These are phyloP conservation scores for Cyaniris semiargus DNA, from an alignment of 2,888 invertebrate genomes.

Conservation along the genomic window DNA sequence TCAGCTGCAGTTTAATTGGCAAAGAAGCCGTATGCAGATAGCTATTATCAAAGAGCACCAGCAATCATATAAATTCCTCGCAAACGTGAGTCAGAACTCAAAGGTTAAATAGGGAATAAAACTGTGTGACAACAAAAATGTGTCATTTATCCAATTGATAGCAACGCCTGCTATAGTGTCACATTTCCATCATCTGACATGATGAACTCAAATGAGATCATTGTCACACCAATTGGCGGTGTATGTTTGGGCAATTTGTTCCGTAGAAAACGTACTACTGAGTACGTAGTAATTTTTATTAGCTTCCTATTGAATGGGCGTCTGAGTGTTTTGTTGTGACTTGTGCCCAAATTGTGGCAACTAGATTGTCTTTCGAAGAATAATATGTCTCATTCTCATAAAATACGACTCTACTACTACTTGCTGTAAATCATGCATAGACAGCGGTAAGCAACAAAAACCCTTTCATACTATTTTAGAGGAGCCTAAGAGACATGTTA, in stretches of 20 bases:
- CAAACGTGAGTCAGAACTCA: conserved; percentile 7
- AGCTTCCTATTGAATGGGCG: conserved; percentile 21
- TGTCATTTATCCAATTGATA: conserved; percentile 16
- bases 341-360: not conserved
- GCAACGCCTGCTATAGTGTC: conserved; percentile 5
- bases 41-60: not conserved
- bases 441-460: too few relatives aligned
- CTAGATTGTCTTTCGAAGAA: not conserved
- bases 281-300: conserved; percentile 24
- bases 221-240: conserved; percentile 22
- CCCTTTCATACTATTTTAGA: too few relatives aligned
- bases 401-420: too few relatives aligned
- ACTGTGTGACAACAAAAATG: conserved; percentile 6
- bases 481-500: too few relatives aligned
- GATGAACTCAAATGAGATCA: conserved; percentile 29
- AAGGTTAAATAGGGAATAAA: conserved; percentile 20
- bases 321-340: not conserved
- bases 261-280: conserved; percentile 27
- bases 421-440: too few relatives aligned
- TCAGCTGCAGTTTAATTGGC: not conserved
- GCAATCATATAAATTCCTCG: not conserved
- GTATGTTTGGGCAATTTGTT: conserved; percentile 27
- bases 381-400: too few relatives aligned
- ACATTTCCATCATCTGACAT: conserved; percentile 23
- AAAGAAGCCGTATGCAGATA: not conserved